phyloP scores from a whole-genome alignment of 35 echinoderm and acorn worm species.

The Eucidaris tribuloides region DNA sequence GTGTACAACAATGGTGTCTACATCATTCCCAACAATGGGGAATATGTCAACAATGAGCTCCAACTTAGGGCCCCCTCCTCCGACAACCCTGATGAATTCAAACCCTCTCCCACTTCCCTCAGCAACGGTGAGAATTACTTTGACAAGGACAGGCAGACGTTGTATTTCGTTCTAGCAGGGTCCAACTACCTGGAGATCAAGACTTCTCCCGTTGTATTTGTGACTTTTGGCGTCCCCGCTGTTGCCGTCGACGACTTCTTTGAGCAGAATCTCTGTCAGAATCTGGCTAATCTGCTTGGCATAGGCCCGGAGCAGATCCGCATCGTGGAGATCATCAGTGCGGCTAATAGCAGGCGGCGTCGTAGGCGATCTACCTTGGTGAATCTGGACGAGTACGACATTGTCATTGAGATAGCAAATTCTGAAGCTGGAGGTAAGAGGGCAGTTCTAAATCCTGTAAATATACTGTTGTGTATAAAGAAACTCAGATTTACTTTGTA shows the following conservation, averaged over 20 bases:
- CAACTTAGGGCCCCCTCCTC: slow-evolving; percentile 18
- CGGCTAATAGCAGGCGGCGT: slow-evolving; percentile 52
- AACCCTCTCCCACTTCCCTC: slow-evolving; percentile 30
- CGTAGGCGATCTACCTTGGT: no score
- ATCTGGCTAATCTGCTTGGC: slow-evolving; percentile 64
- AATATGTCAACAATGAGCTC: slow-evolving; percentile 1
- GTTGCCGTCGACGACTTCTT: slow-evolving; percentile 87
- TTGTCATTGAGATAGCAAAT: no score
- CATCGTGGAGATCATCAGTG: slow-evolving; percentile 79
- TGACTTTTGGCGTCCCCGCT: slow-evolving; percentile 82
- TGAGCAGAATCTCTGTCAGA: slow-evolving; percentile 82
- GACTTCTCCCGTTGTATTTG: slow-evolving; percentile 70
- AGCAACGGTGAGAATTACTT: slow-evolving; percentile 90
- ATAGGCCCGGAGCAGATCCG: slow-evolving; percentile 59
- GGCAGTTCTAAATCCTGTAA: no score
- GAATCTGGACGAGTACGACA: no score
- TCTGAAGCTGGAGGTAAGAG: no score
- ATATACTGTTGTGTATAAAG: no score
- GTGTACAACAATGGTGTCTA: slow-evolving; percentile 47
- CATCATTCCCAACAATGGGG: slow-evolving; percentile 66
- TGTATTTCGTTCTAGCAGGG: slow-evolving; percentile 67
- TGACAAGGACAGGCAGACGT: slow-evolving; percentile 51
- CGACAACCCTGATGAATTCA: slow-evolving; percentile 28
- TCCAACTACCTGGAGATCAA: slow-evolving; percentile 43
- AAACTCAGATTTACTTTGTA: no score